These are phyloP conservation scores for Loripinus fragilis DNA, from an alignment of 2,888 invertebrate genomes.

Conservation along the genomic window DNA sequence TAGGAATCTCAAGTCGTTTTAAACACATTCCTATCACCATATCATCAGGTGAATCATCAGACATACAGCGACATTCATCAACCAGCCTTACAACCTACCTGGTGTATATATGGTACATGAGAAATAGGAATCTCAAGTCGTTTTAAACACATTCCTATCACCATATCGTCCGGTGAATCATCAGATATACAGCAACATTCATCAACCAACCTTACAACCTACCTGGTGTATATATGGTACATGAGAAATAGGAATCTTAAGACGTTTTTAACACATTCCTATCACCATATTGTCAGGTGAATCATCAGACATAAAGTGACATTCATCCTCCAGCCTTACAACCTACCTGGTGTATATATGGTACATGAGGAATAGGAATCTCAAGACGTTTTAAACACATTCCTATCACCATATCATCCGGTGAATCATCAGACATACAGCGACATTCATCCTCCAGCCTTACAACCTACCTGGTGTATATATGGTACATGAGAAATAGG, in stretches of 20 bases:
- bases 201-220: conserved; percentile 81
- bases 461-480: conserved; percentile 92
- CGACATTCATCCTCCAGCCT: conserved; percentile 86
- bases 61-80: no score
- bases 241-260: conserved; percentile 89
- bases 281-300: conserved; percentile 96
- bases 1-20: no score
- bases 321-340: conserved; percentile 84
- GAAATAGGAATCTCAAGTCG: conserved; percentile 87
- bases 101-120: conserved; percentile 93
- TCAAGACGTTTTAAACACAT: conserved; percentile 88
- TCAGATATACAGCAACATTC: conserved; percentile 89
- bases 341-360: conserved; percentile 93
- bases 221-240: conserved; percentile 95
- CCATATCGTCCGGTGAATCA: conserved; percentile 95
- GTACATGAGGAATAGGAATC: conserved; percentile 89
- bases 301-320: conserved; percentile 88
- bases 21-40: no score
- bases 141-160: conserved; percentile 91
- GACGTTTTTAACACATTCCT: conserved; percentile 90
- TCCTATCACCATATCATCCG: conserved; percentile 96
- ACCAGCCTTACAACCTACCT: no score
- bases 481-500: conserved; percentile 90
- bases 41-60: no score
- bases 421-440: conserved; percentile 89